Conservation (phyloP, 1,140 invertebrate genomes). For the Helicoverpa armigera region DNA sequence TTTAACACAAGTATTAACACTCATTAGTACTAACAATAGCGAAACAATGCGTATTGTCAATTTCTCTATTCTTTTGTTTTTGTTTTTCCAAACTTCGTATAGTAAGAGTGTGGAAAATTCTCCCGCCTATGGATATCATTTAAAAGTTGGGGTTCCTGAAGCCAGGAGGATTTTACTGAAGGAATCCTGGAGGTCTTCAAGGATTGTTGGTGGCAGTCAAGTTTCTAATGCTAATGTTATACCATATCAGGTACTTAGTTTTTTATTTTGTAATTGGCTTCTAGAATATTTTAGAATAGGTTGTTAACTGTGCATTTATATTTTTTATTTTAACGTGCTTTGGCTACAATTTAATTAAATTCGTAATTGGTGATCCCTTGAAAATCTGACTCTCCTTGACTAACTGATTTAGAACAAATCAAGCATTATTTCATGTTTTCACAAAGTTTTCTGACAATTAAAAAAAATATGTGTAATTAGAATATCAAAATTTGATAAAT, state of each 20-base stretch:
- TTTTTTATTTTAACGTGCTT: too few relatives aligned
- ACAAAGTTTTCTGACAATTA: too few relatives aligned
- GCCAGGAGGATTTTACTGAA: slow-evolving; percentile 46
- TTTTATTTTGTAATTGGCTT: too few relatives aligned
- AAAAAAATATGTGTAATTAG: too few relatives aligned
- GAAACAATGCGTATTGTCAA: background rate
- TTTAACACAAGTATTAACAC: background rate
- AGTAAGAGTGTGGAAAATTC: slow-evolving; percentile 5
- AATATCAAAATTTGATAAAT: too few relatives aligned
- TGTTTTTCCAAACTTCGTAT: slow-evolving; percentile 10
- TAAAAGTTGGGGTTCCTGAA: slow-evolving; percentile 59
- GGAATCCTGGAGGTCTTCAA: slow-evolving; percentile 36
- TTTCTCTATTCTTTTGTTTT: slow-evolving; percentile 38
- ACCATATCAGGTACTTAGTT: slow-evolving; percentile 64
- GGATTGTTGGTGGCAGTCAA: slow-evolving; percentile 67
- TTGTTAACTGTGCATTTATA: too few relatives aligned
- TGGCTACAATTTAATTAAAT: too few relatives aligned
- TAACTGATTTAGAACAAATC: too few relatives aligned
- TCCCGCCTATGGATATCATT: slow-evolving; percentile 60
- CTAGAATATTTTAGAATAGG: too few relatives aligned
- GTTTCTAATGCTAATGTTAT: slow-evolving; percentile 51
- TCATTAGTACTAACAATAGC: background rate
- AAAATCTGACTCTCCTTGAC: too few relatives aligned
- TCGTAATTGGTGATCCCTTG: too few relatives aligned
- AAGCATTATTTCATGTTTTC: too few relatives aligned